Evolutionary conservation across 2,888 invertebrate species (phyloP).

Genomic region (Hoplodrina ambigua): DNA sequence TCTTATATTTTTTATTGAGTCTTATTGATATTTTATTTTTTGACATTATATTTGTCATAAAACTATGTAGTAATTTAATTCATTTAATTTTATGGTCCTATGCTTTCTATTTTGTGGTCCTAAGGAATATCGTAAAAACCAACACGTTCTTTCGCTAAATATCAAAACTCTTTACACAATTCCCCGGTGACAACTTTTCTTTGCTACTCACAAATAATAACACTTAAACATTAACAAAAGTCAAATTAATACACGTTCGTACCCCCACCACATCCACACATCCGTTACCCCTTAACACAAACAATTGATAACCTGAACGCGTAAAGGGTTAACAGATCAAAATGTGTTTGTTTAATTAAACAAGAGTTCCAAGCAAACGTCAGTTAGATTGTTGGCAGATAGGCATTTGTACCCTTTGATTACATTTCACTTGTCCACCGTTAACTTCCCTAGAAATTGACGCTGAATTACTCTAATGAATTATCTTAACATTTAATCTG

Average conservation of each 20-base stretch:
- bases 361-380: conserved; percentile 73
- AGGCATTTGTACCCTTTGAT: conserved; percentile 78
- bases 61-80: no score
- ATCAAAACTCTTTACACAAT: background rate
- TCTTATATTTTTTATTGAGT: no score
- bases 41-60: no score
- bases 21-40: no score
- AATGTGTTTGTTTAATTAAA: conserved; percentile 79
- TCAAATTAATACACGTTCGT: conserved; percentile 8
- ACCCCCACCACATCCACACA: conserved; percentile 28
- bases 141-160: no score
- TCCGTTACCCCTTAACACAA: conserved; percentile 31
- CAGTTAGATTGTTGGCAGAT: conserved; percentile 78
- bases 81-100: no score
- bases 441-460: conserved; percentile 64
- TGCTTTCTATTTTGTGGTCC: no score
- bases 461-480: conserved; percentile 58
- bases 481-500: conserved; percentile 59
- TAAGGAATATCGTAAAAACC: no score
- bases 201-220: background rate
- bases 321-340: conserved; percentile 61
- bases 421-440: conserved; percentile 78
- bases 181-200: background rate
- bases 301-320: conserved; percentile 57
- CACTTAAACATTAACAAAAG: conserved; percentile 5